These are phyloP conservation scores for Onchidella celtica DNA, from an alignment of 2,888 invertebrate species.

Conservation along the genomic window DNA sequence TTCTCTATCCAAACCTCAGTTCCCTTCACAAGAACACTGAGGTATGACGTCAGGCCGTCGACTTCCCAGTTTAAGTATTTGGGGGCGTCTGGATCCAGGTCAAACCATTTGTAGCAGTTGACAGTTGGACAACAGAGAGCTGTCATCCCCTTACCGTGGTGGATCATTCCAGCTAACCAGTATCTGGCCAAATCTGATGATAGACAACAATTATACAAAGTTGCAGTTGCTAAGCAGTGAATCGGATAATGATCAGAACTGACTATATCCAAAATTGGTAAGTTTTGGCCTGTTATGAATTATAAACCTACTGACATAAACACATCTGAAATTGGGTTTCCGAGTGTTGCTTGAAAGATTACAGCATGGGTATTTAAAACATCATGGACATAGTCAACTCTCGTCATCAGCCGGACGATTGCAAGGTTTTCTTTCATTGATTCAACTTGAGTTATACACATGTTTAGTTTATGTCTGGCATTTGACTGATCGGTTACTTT, in stretches of 20 bases:
- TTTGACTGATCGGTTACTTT: too few species aligned
- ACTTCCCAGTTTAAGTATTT: slow-evolving; percentile 16
- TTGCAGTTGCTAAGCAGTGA: background rate
- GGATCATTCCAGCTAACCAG: slow-evolving; percentile 48
- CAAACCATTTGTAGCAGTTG: slow-evolving; percentile 45
- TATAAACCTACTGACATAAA: too few species aligned
- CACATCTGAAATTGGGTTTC: too few species aligned
- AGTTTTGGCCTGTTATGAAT: too few species aligned
- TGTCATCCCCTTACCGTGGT: slow-evolving; percentile 44
- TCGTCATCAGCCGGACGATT: too few species aligned
- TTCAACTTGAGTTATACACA: too few species aligned
- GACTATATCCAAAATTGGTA: too few species aligned
- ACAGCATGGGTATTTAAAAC: too few species aligned
- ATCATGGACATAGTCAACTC: too few species aligned
- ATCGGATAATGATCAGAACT: background rate
- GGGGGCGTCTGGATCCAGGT: background rate
- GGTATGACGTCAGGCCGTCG: background rate
- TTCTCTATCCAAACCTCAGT: slow-evolving; percentile 38
- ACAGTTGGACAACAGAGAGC: slow-evolving; percentile 43
- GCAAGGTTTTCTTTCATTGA: too few species aligned
- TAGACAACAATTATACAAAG: background rate
- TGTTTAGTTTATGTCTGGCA: too few species aligned
- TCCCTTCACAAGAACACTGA: slow-evolving; percentile 1
- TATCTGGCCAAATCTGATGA: slow-evolving; percentile 7
- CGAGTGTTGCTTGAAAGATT: too few species aligned